These are phyloP conservation scores for Erithacus rubecula DNA, from an alignment of 2,797 vertebrate genomes.

Conservation along the genomic window DNA sequence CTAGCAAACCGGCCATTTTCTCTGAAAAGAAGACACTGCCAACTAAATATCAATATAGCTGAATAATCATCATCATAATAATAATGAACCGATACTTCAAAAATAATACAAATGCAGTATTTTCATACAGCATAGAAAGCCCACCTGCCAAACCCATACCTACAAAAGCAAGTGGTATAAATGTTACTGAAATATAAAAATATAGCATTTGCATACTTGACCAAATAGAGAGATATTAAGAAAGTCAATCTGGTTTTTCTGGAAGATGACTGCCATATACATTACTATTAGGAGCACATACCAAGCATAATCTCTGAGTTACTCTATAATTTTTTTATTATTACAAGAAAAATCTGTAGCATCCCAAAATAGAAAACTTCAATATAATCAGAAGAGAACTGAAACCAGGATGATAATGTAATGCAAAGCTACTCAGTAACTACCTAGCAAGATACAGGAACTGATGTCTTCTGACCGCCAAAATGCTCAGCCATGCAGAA, in stretches of 20 bases:
- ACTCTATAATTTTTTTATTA: not conserved
- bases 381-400: not conserved
- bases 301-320: not conserved
- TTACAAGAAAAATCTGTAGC: not conserved
- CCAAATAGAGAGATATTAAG: not conserved
- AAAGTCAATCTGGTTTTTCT: not conserved
- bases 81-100: not conserved
- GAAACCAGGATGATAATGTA: not conserved
- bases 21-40: not conserved
- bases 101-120: not conserved
- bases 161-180: not conserved
- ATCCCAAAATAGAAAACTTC: not conserved
- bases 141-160: not conserved
- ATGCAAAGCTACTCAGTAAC: not conserved
- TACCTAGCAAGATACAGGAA: not conserved
- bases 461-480: not conserved
- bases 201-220: not conserved
- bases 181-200: not conserved
- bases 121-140: not conserved
- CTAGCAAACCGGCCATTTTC: not conserved
- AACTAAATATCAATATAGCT: not conserved
- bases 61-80: not conserved
- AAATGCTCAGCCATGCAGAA: not conserved
- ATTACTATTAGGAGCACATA: not conserved
- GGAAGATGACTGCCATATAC: not conserved